A percentile compares a stretch with the other conserved stretches of the same genome.
Conservation (phyloP, 2,888 invertebrate species). For the Dasysyrphus tricinctus region DNA sequence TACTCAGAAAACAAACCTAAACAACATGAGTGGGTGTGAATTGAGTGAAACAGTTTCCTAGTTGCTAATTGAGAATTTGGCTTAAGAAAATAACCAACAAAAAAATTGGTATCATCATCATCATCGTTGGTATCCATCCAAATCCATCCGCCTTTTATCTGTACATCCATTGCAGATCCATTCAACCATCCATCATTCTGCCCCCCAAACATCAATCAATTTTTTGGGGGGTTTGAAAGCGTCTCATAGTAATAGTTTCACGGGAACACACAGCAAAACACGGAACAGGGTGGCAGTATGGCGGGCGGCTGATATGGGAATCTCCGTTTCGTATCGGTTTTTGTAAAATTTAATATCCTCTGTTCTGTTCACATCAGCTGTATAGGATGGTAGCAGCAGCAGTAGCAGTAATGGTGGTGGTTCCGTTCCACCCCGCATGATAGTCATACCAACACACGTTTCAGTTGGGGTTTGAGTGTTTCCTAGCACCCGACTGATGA, state of each 20-base stretch:
- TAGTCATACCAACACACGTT: background rate
- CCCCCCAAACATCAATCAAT: conserved; percentile 52
- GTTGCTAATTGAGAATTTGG: conserved; percentile 64
- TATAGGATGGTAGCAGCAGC: background rate
- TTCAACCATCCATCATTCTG: conserved; percentile 41
- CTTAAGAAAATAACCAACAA: conserved; percentile 8
- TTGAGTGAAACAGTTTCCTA: conserved; percentile 38
- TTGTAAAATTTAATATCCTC: conserved; percentile 74
- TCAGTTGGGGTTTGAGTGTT: background rate
- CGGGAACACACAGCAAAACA: background rate
- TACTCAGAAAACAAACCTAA: background rate
- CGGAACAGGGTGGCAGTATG: conserved; percentile 8
- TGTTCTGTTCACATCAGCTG: conserved; percentile 9
- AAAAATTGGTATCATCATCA: conserved; percentile 35
- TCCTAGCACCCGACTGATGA: background rate
- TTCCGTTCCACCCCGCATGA: background rate
- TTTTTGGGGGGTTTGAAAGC: conserved; percentile 21
- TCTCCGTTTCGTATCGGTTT: conserved; percentile 71
- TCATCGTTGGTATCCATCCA: conserved; percentile 29
- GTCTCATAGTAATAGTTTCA: conserved; percentile 21
- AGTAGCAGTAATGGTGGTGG: background rate
- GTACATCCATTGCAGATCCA: conserved; percentile 37
- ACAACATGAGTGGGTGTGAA: conserved; percentile 14
- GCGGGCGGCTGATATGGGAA: conserved; percentile 10
- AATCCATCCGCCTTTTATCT: conserved; percentile 44